Conservation (phyloP, 92 coral and sea anemone species). For the Muricea muricata region DNA sequence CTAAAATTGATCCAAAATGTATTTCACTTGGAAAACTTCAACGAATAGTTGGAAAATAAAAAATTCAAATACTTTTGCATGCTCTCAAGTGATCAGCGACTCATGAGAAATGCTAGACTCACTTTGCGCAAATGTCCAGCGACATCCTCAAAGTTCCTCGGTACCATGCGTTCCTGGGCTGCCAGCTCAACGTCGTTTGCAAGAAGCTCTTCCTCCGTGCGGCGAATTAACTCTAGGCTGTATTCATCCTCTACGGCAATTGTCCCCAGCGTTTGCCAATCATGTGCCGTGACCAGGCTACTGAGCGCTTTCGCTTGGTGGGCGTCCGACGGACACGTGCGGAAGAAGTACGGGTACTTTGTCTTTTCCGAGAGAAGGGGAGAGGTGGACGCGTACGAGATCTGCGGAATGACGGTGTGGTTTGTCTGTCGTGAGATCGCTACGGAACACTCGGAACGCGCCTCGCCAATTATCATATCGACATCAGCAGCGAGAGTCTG, state of each 20-base stretch:
- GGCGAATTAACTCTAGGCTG: slow-evolving; percentile 81
- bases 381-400: slow-evolving; percentile 96
- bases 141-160: slow-evolving; percentile 29
- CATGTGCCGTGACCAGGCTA: slow-evolving; percentile 74
- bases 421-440: slow-evolving; percentile 88
- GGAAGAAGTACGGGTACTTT: slow-evolving; percentile 87
- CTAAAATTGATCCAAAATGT: slow-evolving; percentile 37
- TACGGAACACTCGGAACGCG: slow-evolving; percentile 91
- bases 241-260: slow-evolving; percentile 84
- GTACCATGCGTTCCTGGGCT: slow-evolving; percentile 21
- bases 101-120: no score
- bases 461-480: slow-evolving; percentile 94
- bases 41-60: no score
- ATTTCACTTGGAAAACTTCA: neutral
- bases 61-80: no score
- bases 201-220: slow-evolving; percentile 25
- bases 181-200: neutral
- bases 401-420: slow-evolving; percentile 82
- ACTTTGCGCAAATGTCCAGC: slow-evolving; percentile 28
- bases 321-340: slow-evolving; percentile 91
- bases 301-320: slow-evolving; percentile 88
- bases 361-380: slow-evolving; percentile 81
- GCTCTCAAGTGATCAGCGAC: no score
- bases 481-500: slow-evolving; percentile 87
- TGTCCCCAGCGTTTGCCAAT: slow-evolving; percentile 86